Conservation (phyloP, 1,140 invertebrate genomes). For the Drosophila navojoa region DNA sequence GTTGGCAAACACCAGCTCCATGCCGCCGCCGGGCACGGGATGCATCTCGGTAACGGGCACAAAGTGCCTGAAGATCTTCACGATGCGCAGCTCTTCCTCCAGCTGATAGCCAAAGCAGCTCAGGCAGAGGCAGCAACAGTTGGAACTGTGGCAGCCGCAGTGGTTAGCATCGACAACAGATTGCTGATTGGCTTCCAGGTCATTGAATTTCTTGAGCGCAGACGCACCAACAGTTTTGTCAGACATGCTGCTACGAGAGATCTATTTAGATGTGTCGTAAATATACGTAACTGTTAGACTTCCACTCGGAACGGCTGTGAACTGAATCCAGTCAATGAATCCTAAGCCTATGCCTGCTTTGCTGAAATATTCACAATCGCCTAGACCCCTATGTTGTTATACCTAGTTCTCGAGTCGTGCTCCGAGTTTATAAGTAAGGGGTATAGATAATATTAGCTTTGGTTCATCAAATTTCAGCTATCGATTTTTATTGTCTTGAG, state of each 20-base stretch:
- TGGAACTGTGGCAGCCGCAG: not conserved
- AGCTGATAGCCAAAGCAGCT: slow-evolving; percentile 9
- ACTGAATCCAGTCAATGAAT: too few species aligned
- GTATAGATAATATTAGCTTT: too few species aligned
- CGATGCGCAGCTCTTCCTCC: not conserved
- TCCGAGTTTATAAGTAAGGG: too few species aligned
- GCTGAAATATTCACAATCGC: too few species aligned
- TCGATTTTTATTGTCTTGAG: too few species aligned
- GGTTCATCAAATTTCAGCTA: too few species aligned
- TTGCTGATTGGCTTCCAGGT: not conserved
- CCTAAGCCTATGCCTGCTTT: too few species aligned
- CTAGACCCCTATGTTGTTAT: too few species aligned
- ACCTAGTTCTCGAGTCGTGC: too few species aligned
- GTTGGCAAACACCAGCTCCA: not conserved
- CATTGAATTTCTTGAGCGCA: not conserved
- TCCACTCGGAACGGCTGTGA: too few species aligned
- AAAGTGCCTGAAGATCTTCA: not conserved
- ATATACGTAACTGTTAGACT: not conserved
- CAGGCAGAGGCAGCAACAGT: not conserved
- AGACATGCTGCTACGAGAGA: not conserved
- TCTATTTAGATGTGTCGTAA: not conserved
- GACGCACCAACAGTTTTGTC: not conserved
- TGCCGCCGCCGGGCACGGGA: not conserved
- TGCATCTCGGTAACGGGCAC: not conserved
- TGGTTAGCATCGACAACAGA: not conserved